These are phyloP conservation scores for Sebastes schlegelii DNA, from an alignment of 2,113 vertebrate species.

Conservation along the genomic window DNA sequence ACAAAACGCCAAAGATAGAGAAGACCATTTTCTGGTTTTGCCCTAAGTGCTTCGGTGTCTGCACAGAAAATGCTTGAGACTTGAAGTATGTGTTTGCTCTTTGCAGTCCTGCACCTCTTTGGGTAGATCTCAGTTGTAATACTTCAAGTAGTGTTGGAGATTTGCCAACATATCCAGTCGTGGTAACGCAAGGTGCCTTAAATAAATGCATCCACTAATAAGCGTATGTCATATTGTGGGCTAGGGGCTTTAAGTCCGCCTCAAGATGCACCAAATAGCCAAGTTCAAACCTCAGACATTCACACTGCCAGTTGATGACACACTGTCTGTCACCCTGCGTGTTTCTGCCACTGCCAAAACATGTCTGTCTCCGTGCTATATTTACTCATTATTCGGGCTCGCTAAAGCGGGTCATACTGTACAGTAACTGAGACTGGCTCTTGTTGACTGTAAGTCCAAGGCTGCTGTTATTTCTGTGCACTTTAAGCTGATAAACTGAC, in stretches of 20 bases:
- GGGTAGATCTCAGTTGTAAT: neutral
- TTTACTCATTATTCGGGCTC: slow-evolving; percentile 69
- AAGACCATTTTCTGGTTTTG: slow-evolving; percentile 43
- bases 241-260: slow-evolving; percentile 21
- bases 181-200: slow-evolving; percentile 28
- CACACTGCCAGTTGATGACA: slow-evolving; percentile 67
- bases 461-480: slow-evolving; percentile 55
- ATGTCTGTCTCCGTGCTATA: slow-evolving; percentile 74
- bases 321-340: slow-evolving; percentile 69
- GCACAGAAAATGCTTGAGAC: slow-evolving; percentile 35
- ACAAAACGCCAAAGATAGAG: slow-evolving; percentile 32
- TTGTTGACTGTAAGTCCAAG: slow-evolving; percentile 43
- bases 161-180: slow-evolving; percentile 19
- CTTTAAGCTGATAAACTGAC: slow-evolving; percentile 42
- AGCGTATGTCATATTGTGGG: slow-evolving; percentile 40
- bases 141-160: neutral
- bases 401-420: slow-evolving; percentile 58
- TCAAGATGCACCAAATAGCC: slow-evolving; percentile 47
- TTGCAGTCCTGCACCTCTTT: slow-evolving; percentile 31
- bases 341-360: slow-evolving; percentile 57
- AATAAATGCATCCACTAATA: slow-evolving; percentile 61
- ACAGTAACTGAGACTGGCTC: slow-evolving; percentile 37
- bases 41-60: slow-evolving; percentile 48
- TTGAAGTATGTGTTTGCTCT: slow-evolving; percentile 52
- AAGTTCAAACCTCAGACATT: slow-evolving; percentile 55